Percentiles rank a stretch among this genome's conserved stretches.
These are phyloP conservation scores for Ardeotis arabs DNA, from an alignment of 2,113 vertebrate species.

Conservation along the genomic window DNA sequence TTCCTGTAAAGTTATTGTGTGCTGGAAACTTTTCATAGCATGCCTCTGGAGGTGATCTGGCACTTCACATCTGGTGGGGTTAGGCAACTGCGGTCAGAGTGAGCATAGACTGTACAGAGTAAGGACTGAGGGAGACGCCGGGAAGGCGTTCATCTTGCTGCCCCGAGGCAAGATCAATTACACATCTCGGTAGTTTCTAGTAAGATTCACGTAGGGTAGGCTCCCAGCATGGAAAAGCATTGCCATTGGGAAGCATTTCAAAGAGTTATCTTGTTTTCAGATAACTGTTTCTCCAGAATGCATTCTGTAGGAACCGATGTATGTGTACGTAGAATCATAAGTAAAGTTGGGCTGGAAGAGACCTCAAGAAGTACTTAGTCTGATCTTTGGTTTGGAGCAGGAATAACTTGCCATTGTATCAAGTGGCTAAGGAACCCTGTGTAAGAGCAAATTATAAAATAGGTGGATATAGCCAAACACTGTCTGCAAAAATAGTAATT, in stretches of 20 bases:
- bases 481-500: background rate
- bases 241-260: background rate
- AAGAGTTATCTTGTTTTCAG: background rate
- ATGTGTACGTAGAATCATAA: slow-evolving; percentile 54
- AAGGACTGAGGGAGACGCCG: background rate
- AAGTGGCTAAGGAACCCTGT: background rate
- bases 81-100: background rate
- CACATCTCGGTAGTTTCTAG: background rate
- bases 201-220: background rate
- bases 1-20: background rate
- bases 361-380: background rate
- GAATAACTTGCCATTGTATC: background rate
- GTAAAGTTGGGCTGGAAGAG: background rate
- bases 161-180: background rate
- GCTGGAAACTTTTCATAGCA: background rate
- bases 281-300: background rate
- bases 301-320: slow-evolving; percentile 76
- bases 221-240: background rate
- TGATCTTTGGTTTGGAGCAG: background rate
- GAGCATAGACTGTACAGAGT: background rate
- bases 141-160: background rate
- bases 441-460: background rate
- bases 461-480: background rate
- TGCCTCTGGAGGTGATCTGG: background rate
- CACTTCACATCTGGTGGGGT: background rate